Evolutionary conservation across 2,797 vertebrate genomes (phyloP).

Genomic region (Poeciliopsis infans): DNA sequence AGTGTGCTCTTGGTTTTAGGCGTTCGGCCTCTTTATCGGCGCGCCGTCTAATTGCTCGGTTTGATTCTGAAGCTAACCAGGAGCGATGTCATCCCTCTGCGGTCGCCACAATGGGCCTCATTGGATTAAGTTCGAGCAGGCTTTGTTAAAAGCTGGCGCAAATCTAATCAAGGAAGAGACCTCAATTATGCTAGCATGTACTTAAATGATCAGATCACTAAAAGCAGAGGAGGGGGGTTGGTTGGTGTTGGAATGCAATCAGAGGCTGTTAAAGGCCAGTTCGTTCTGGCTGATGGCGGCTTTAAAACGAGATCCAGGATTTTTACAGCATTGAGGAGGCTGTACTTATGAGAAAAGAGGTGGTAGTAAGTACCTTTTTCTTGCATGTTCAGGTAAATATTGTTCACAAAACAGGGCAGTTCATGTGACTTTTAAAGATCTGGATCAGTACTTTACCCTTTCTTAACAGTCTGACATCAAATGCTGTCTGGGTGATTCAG

Average conservation of each 20-base stretch:
- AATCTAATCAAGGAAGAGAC: constrained; percentile 80
- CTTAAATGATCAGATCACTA: constrained; percentile 75
- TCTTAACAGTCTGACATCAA: background rate
- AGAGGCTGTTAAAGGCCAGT: constrained; percentile 66
- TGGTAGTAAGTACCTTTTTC: background rate
- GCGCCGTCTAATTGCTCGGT: constrained; percentile 46
- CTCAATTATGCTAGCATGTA: constrained; percentile 75
- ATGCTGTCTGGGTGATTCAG: background rate
- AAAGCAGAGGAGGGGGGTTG: constrained; percentile 34
- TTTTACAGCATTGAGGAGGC: constrained; percentile 64
- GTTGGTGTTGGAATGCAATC: constrained; percentile 55
- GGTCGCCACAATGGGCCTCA: constrained; percentile 67
- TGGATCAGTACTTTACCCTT: background rate
- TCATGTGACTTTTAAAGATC: background rate
- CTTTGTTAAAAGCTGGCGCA: constrained; percentile 78
- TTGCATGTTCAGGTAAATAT: constrained; percentile 28
- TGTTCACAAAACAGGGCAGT: background rate
- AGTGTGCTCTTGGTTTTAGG: constrained; percentile 13
- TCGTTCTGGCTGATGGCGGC: constrained; percentile 69
- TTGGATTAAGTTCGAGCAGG: constrained; percentile 76
- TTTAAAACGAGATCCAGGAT: constrained; percentile 61
- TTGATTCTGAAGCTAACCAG: constrained; percentile 67
- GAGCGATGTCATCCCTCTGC: constrained; percentile 56
- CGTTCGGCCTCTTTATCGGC: constrained; percentile 44
- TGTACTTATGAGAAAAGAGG: constrained; percentile 44